Conservation (phyloP, 2,797 vertebrate genomes). For the Anniella stebbinsi region DNA sequence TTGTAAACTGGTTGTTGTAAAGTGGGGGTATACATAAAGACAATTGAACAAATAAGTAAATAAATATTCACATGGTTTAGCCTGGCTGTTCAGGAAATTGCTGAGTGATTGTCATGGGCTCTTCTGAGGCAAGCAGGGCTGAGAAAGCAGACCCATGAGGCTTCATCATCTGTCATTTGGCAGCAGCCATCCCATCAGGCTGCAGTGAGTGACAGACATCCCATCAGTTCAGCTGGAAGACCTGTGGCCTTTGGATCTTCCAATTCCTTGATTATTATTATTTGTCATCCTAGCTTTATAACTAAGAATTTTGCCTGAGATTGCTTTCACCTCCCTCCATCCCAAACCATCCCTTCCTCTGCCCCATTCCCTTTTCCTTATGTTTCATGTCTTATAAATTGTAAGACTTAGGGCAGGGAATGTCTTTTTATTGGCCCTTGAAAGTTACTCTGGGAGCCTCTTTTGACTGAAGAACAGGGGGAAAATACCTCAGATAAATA, state of each 20-base stretch:
- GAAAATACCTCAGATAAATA: background rate
- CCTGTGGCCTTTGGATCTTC: background rate
- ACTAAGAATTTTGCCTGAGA: background rate
- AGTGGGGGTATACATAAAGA: background rate
- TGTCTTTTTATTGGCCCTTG: background rate
- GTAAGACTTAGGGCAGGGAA: background rate
- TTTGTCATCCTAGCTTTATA: too few relatives aligned
- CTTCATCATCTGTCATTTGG: background rate
- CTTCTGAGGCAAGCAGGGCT: background rate
- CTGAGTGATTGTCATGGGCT: background rate
- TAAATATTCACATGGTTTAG: background rate
- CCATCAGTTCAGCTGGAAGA: too few relatives aligned
- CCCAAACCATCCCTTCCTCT: background rate
- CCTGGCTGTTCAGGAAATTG: background rate
- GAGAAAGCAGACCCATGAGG: background rate
- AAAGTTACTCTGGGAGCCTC: background rate
- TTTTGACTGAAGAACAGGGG: background rate
- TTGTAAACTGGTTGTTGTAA: background rate
- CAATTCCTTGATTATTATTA: background rate
- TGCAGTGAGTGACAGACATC: background rate
- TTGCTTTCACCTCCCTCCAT: background rate
- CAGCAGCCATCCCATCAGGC: background rate
- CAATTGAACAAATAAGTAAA: background rate
- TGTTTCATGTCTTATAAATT: background rate
- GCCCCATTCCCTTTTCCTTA: background rate